phyloP scores from a whole-genome alignment of 2,888 invertebrate genomes.

The Athalia circularis region DNA sequence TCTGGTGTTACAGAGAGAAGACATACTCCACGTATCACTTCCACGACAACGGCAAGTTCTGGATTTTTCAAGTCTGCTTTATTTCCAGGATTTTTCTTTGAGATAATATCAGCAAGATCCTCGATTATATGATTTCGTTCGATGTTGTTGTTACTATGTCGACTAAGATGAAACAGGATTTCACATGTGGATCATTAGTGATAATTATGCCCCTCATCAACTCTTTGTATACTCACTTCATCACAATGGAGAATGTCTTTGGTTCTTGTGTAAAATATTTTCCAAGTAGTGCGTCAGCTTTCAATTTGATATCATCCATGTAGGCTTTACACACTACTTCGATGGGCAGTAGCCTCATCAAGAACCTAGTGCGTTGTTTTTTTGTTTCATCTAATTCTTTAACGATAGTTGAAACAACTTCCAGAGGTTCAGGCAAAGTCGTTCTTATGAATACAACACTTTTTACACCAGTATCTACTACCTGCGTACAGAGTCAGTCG shows the following conservation, averaged over 20 bases:
- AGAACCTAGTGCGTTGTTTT: conserved; percentile 83
- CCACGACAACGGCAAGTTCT: conserved; percentile 86
- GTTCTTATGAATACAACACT: conserved; percentile 92
- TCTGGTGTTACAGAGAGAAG: conserved; percentile 88
- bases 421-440: conserved; percentile 84
- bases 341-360: conserved; percentile 88
- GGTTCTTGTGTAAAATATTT: conserved; percentile 84
- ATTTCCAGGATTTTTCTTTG: conserved; percentile 82
- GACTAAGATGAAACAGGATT: conserved; percentile 70
- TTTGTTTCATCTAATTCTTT: conserved; percentile 83
- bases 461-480: conserved; percentile 87
- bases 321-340: conserved; percentile 86
- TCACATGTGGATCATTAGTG: conserved; percentile 9
- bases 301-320: conserved; percentile 83
- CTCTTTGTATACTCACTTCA: conserved; percentile 76
- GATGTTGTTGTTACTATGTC: conserved; percentile 85
- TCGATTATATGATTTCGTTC: conserved; percentile 84
- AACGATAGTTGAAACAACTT: conserved; percentile 83
- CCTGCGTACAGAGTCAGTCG: conserved; percentile 74
- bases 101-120: conserved; percentile 83
- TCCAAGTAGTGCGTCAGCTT: conserved; percentile 82
- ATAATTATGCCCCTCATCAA: neutral
- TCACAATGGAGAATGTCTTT: conserved; percentile 85
- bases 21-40: conserved; percentile 88
- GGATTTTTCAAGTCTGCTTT: conserved; percentile 88